These are phyloP conservation scores for Dichetophora obliterata DNA, from an alignment of 2,888 invertebrate genomes.

Conservation along the genomic window DNA sequence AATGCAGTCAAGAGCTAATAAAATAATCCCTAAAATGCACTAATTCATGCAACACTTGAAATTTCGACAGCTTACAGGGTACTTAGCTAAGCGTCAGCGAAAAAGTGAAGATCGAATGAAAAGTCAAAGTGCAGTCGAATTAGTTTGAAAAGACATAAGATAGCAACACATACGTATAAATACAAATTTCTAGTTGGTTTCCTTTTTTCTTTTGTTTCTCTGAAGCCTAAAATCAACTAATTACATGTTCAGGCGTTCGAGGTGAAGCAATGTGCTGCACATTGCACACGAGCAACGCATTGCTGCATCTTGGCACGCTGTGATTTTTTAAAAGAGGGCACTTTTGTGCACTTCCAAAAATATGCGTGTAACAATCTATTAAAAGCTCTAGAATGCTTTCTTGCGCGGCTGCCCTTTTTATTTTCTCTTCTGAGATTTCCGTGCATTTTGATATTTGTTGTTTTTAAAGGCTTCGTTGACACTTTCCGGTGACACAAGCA, in stretches of 20 bases:
- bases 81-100: neutral
- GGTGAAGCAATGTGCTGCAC: no score
- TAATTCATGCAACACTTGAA: conserved; percentile 19
- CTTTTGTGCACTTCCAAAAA: no score
- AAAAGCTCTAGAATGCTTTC: no score
- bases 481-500: neutral
- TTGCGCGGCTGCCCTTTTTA: no score
- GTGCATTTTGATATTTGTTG: neutral
- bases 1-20: conserved; percentile 33
- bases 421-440: no score
- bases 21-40: neutral
- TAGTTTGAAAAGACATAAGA: neutral
- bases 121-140: neutral
- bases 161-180: neutral
- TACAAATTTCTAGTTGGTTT: neutral
- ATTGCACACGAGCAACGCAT: no score
- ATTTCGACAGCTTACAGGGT: conserved; percentile 12
- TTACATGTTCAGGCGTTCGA: no score
- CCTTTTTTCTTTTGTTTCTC: neutral
- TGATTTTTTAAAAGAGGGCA: no score
- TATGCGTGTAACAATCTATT: no score
- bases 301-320: no score
- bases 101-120: neutral
- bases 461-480: conserved; percentile 11
- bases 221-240: no score